A percentile compares a stretch with the other conserved stretches of the same genome.
Conservation (phyloP, 2,888 invertebrate genomes). For the Noctua pronuba region DNA sequence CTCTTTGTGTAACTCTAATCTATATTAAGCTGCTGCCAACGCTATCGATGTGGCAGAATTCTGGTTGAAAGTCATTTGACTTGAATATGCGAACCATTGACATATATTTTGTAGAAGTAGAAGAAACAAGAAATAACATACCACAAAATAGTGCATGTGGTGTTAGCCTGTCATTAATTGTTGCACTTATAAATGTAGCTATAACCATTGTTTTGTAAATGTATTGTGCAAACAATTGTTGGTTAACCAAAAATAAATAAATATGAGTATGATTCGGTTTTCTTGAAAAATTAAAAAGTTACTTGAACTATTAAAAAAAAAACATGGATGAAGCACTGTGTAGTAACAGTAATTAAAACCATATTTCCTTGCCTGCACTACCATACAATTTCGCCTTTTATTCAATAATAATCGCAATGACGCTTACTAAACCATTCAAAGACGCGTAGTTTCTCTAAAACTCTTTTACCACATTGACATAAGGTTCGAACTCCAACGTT, state of each 20-base stretch:
- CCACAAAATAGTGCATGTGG: no score
- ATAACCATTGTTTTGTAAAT: neutral
- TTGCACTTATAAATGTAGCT: no score
- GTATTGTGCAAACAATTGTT: no score
- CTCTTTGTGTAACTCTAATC: neutral
- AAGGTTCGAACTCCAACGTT: constrained; percentile 14
- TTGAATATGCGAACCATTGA: neutral
- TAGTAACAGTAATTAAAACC: neutral
- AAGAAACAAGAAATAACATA: no score
- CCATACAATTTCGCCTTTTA: neutral
- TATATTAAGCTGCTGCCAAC: neutral
- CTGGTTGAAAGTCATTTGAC: neutral
- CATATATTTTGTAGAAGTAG: neutral
- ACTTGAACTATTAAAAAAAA: neutral
- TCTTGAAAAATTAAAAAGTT: neutral
- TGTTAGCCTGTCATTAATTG: no score
- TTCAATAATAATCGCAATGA: neutral
- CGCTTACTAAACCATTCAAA: neutral
- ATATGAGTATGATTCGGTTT: no score
- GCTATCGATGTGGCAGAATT: neutral
- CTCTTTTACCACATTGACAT: neutral
- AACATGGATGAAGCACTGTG: neutral
- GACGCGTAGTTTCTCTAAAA: neutral
- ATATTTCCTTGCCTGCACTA: no score
- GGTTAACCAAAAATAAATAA: no score